Evolutionary conservation across 30 jellyfish, hydroid and myxozoan species (phyloP).

Genomic region (Chrysaora quinquecirrha): DNA sequence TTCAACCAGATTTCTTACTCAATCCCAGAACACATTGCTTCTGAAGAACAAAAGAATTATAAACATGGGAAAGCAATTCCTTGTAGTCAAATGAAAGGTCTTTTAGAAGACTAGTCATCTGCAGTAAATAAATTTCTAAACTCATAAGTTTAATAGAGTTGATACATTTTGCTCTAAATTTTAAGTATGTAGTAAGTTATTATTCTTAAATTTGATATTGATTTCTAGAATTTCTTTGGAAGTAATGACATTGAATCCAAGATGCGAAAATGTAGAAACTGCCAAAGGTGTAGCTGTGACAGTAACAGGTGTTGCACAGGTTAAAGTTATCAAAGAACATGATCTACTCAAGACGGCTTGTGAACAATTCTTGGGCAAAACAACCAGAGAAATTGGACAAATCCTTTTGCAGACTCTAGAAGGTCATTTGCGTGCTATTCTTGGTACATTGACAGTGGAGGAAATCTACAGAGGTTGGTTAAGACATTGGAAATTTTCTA

Average conservation of each 20-base stretch:
- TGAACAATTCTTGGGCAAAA: constrained; percentile 92
- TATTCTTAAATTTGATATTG: background rate
- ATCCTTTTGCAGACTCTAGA: constrained; percentile 89
- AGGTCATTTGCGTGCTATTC: constrained; percentile 97
- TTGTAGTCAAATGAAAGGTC: too few species aligned
- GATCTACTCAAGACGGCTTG: constrained; percentile 91
- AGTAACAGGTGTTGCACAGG: constrained; percentile 98
- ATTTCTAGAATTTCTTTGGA: constrained; percentile 85
- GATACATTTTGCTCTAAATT: too few species aligned
- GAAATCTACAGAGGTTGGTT: constrained; percentile 88
- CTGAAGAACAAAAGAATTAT: too few species aligned
- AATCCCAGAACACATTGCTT: too few species aligned
- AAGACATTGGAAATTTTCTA: too few species aligned
- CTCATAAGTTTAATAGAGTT: too few species aligned
- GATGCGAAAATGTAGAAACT: constrained; percentile 93
- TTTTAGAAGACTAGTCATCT: too few species aligned
- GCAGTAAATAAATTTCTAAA: too few species aligned
- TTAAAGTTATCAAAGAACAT: constrained; percentile 82
- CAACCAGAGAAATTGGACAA: constrained; percentile 60
- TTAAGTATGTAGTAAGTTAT: too few species aligned
- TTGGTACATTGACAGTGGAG: constrained; percentile 97
- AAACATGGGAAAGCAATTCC: too few species aligned
- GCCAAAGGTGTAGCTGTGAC: constrained; percentile 98
- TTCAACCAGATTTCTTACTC: too few species aligned
- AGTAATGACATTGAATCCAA: constrained; percentile 93